A percentile compares a stretch with the other conserved stretches of the same genome.
These are phyloP conservation scores for Triplophysa siluroides DNA, from an alignment of 2,113 vertebrate species.

Conservation along the genomic window DNA sequence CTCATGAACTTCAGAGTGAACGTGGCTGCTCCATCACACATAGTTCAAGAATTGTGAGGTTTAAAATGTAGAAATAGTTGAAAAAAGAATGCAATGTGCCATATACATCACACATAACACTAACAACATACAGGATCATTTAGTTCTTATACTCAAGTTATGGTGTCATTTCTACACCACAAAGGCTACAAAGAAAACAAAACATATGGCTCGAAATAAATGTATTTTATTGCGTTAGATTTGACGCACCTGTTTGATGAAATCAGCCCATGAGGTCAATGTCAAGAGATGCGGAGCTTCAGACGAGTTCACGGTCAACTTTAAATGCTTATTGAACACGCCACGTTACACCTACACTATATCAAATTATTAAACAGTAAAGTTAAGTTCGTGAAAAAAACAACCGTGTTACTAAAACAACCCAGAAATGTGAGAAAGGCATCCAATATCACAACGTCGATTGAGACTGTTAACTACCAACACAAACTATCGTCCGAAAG, in stretches of 20 bases:
- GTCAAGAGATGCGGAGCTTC: background rate
- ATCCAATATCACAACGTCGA: background rate
- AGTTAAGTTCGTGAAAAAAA: background rate
- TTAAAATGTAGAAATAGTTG: background rate
- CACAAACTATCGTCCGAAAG: background rate
- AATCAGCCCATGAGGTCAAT: constrained; percentile 19
- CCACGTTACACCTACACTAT: background rate
- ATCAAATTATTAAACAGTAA: background rate
- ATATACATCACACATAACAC: background rate
- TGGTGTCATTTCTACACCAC: no score
- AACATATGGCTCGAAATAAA: no score
- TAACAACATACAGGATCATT: background rate
- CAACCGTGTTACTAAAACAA: background rate
- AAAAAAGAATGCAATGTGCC: background rate
- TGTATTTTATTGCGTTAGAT: background rate
- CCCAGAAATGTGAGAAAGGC: background rate
- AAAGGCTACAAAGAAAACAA: no score
- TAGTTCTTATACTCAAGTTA: no score
- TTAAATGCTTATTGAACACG: background rate
- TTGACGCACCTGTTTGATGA: constrained; percentile 19
- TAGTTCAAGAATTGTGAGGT: background rate
- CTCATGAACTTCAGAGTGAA: background rate
- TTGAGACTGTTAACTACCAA: background rate
- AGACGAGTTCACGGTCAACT: background rate
- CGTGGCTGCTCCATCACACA: background rate